Percentiles rank a stretch among this genome's conserved stretches.
Conservation (phyloP, 2,888 invertebrate genomes). For the Synanthedon andrenaeformis region DNA sequence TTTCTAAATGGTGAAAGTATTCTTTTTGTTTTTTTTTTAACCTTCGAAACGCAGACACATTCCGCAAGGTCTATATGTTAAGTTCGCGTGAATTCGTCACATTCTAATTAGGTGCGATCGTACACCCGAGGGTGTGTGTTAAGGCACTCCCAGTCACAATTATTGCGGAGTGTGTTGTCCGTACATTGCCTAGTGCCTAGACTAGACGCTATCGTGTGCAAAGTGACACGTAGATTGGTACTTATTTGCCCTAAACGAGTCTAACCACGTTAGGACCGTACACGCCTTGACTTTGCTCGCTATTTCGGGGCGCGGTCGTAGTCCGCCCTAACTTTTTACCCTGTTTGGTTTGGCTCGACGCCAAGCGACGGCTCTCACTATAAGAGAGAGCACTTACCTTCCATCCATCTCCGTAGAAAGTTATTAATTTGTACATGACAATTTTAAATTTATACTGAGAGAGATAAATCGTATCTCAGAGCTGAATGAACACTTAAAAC, state of each 20-base stretch:
- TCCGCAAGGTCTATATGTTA: neutral
- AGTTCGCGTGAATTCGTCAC: neutral
- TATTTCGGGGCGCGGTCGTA: constrained; percentile 61
- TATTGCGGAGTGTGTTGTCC: constrained; percentile 12
- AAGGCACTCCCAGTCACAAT: neutral
- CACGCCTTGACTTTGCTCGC: constrained; percentile 67
- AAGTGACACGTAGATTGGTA: neutral
- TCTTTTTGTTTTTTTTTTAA: neutral
- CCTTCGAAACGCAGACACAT: neutral
- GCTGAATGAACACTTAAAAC: no score
- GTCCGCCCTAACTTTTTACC: constrained; percentile 62
- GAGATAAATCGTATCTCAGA: no score
- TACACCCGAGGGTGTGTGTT: neutral
- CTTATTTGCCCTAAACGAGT: neutral
- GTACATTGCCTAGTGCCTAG: constrained; percentile 11
- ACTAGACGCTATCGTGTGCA: neutral
- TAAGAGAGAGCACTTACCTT: neutral
- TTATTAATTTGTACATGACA: constrained; percentile 8
- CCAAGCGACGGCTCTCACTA: constrained; percentile 47
- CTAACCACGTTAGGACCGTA: constrained; percentile 8
- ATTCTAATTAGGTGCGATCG: neutral
- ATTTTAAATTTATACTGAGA: constrained; percentile 22
- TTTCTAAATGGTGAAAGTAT: neutral
- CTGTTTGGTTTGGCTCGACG: constrained; percentile 60
- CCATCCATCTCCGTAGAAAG: constrained; percentile 17